Base-by-base conservation (phyloP, 2,888 invertebrate species). In the Macrophya annulata region DNA sequence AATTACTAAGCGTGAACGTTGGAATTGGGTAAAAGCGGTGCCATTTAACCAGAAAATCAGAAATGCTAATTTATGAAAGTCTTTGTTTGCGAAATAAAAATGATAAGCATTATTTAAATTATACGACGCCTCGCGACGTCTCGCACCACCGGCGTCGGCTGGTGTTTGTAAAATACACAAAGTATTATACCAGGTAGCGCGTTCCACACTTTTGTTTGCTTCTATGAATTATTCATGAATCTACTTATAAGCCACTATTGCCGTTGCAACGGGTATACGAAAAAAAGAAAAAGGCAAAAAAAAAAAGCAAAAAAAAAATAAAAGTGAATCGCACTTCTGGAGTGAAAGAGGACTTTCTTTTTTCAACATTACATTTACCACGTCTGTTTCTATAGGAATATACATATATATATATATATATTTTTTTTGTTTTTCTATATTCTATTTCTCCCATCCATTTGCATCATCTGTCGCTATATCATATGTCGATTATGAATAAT, bases 221-320 rank as follows among this genome's bases (percentile, higher is more conserved):
- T 85, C 87, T 84, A 86, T 92, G 91, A 91, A 92, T 92, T 92
- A 92, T 92, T 92, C 92, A 92, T 92, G 91, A 92, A 89, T 89
- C 65, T 83, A 83, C 65, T 68, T 83, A 83, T 83, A 83, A 83
- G 71, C 65, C 65, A 68, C 65, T 83, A 83, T 83, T 83, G 83
- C 68, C 83, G 37, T 68, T 48, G 83, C 71, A 83, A 48, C 68
- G 31, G n/a, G n/a, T n/a, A n/a, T n/a, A 48, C 25, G 45, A 83
- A 31, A 31, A 31, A 31, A 31, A 31, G 3, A 31, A 31, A 31
- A 31, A 31, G 31, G 3, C 1, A 3, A 31, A 31, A 31, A 31
- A 31, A 31, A 31, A 31, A 31, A 31, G 3, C 1, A 31, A 1
- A 31, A 31, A 31, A 31, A 83, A 83, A 55, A 83, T 48, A 83